Base-by-base conservation (phyloP, 2,888 invertebrate genomes). In the Nomada fucata region DNA sequence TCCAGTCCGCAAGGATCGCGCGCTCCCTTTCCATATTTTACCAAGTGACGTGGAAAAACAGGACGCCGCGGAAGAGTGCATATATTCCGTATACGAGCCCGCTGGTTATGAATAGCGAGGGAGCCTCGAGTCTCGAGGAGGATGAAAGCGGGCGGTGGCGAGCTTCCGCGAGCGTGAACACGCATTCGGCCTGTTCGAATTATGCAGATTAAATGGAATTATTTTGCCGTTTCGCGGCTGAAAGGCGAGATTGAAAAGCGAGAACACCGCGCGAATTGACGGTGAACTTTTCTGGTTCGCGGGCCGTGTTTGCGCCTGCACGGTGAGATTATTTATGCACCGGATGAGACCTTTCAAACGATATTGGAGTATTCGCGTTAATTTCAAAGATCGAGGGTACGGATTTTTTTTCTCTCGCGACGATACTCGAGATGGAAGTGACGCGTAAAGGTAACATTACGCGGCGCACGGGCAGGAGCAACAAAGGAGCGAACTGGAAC, bases 141-240 rank as follows among this genome's bases (percentile, higher is more conserved):
- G 42, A 69, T 59, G 69, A 3, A 69, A 59, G 47, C n/a, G 69
- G n/a, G 4, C 23, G 26, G 5, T n/a, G 69, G 26, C 11, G 67
- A 52, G 36, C 65, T 13, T 36, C n/a, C 61, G 42, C 42, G 52
- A 26, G 29, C 70, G n/a, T 29, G 53, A 42, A 20, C 23, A 44
- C 55, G 42, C 42, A 59, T 70, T 23, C 61, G 20, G 13, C 44
- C n/a, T 57, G 23, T 64, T 69, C 69, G 77, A 84, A 72, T 84
- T 81, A 75, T 80, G 72, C 47, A 75, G 53, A 73, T 80, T 73
- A 78, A 74, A 69, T 76, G 67, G 70, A 84, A 82, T 84, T 84
- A 84, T 82, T 78, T 84, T 57, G 72, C 70, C 61, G 77, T 74
- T 70, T 74, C 59, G 55, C 55, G 57, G 61, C 18, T 57, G 69